These are phyloP conservation scores for Laothoe populi DNA, from an alignment of 2,888 invertebrate species.

Conservation along the genomic window DNA sequence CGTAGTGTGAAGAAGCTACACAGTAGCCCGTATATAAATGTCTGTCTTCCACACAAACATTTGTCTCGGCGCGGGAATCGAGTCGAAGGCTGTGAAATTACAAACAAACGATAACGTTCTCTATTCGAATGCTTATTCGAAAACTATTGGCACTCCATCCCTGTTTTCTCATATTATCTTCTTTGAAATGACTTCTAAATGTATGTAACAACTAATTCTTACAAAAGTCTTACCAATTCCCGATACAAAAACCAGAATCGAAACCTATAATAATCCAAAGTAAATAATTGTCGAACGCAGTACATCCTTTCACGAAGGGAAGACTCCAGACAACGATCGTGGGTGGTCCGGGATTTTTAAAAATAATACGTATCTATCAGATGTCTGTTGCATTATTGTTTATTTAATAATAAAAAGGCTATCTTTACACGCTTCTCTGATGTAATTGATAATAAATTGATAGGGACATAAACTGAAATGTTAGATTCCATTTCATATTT, in stretches of 20 bases:
- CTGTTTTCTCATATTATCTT: neutral
- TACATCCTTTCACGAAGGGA: constrained; percentile 20
- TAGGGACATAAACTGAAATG: neutral
- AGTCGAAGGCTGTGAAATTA: no score
- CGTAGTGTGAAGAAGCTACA: no score
- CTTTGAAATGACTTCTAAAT: neutral
- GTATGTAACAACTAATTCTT: neutral
- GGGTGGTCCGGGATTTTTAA: constrained; percentile 21
- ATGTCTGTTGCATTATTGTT: constrained; percentile 25
- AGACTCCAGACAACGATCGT: constrained; percentile 14
- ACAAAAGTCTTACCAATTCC: neutral
- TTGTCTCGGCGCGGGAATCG: no score
- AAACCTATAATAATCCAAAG: constrained; percentile 13
- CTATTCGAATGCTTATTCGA: no score
- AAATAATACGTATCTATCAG: constrained; percentile 25
- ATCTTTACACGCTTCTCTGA: constrained; percentile 17
- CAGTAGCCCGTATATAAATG: no score
- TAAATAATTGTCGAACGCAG: constrained; percentile 18
- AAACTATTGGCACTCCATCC: no score
- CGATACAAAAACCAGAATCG: neutral
- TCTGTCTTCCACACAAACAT: no score
- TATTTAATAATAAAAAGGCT: constrained; percentile 11
- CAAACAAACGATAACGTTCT: no score
- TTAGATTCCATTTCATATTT: constrained; percentile 3
- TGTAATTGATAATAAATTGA: constrained; percentile 21